These are phyloP conservation scores for Coregonus ussuriensis DNA, from an alignment of 2,797 vertebrate genomes.

Conservation along the genomic window DNA sequence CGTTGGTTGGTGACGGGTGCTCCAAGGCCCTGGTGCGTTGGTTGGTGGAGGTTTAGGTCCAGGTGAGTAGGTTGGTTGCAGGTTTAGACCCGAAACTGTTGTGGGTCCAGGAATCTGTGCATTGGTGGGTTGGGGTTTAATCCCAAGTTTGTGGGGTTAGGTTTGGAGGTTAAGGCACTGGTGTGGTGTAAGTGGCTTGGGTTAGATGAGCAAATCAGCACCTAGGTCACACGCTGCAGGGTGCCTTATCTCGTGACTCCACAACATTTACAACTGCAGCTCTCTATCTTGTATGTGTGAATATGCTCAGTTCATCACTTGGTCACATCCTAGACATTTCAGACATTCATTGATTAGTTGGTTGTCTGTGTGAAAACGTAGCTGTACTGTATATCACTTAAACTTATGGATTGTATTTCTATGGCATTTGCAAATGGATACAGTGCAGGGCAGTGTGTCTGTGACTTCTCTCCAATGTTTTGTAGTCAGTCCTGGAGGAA, in stretches of 20 bases:
- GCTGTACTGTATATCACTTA: neutral
- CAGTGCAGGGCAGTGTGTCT: neutral
- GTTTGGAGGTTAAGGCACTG: neutral
- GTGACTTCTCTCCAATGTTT: neutral
- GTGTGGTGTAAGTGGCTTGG: constrained; percentile 8
- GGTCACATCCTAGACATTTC: neutral
- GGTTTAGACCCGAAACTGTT: neutral
- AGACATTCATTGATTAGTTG: neutral
- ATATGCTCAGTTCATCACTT: neutral
- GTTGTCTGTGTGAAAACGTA: neutral
- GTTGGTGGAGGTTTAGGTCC: neutral
- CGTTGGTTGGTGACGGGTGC: too few relatives aligned
- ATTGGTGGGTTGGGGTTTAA: neutral
- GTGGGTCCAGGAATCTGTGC: neutral
- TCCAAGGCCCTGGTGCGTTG: neutral
- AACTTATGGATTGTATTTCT: neutral
- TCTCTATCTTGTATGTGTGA: neutral
- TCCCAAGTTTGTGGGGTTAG: neutral
- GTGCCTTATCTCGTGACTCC: constrained; percentile 45
- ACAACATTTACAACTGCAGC: constrained; percentile 47
- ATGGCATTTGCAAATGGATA: neutral
- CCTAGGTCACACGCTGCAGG: neutral
- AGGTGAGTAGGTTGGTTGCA: neutral
- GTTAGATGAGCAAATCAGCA: constrained; percentile 55
- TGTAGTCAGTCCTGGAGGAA: neutral